Evolutionary conservation across 2,888 invertebrate species (phyloP), one percentile per base, ranked within the genome.

Genomic region (Parnassius mnemosyne): DNA sequence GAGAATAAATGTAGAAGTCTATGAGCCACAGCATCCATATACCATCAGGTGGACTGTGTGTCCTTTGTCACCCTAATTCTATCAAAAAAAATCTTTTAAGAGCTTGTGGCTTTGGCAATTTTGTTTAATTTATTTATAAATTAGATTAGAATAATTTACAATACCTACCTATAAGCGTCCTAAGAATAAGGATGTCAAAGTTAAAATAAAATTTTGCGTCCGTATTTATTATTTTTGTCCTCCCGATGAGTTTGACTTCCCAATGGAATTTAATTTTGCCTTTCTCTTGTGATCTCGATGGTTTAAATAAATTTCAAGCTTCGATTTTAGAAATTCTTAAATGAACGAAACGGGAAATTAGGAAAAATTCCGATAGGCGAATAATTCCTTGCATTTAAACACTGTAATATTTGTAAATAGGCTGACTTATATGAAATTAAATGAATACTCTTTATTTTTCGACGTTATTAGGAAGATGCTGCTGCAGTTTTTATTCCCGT

Each of bases 251-350:
- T 58, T 53, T 25, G 53, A 62, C 65, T 56, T 53, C 59, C 44
- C 51, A 57, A 52, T 53, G 71, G 72, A 77, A 77, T 77, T 76
- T 77, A 75, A 77, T 77, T 77, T 73, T 41, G 67, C 65, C 59
- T 66, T 61, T 34, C 7, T 34, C 71, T 65, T 73, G 65, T 70
- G 69, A 74, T 71, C 72, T 70, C 54, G 55, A 67, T 69, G 69
- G 66, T 66, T 71, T 67, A 68, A 74, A 71, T 71, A 71, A 74
- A 71, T 70, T 66, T 65, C 65, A 60, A 59, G 57, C 46, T 53
- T 47, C 54, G 53, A 60, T 60, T 67, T 57, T 53, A 49, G 52
- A 65, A 67, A 69, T 69, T 69, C 68, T 68, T 68, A 42, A 60
- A 49, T 54, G 13, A 16, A 7, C 42, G 52, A 47, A 57, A n/a